A percentile compares a stretch with the other conserved stretches of the same genome.
phyloP scores from a whole-genome alignment of 2,888 invertebrate genomes.

The Zootermopsis nevadensis region DNA sequence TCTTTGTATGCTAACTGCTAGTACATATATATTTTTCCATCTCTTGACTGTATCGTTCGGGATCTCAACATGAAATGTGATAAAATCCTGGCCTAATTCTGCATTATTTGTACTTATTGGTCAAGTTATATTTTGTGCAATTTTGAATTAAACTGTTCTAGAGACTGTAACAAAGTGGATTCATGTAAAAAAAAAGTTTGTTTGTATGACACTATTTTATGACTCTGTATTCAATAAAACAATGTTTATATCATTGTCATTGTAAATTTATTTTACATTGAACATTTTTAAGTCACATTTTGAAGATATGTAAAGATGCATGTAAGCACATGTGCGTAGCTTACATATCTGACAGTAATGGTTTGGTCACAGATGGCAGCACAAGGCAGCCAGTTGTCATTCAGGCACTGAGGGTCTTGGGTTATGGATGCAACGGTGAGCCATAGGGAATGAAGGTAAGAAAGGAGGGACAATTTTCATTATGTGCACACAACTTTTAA shows the following conservation, averaged over 20 bases:
- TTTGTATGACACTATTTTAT: not conserved
- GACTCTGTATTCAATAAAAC: not conserved
- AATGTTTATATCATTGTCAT: not conserved
- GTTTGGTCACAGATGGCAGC: no score
- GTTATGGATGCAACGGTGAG: no score
- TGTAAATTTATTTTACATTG: not conserved
- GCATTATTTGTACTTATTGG: slow-evolving; percentile 10
- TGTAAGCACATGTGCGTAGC: no score
- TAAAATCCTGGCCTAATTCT: not conserved
- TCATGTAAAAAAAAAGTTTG: not conserved
- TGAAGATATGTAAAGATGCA: no score
- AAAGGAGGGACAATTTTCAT: no score
- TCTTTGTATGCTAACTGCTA: no score
- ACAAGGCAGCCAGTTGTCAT: no score
- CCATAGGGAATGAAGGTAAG: no score
- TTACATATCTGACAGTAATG: no score
- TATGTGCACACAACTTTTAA: no score
- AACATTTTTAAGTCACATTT: no score
- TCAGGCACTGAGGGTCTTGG: no score
- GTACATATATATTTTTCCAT: not conserved
- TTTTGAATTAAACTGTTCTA: not conserved
- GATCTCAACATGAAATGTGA: slow-evolving; percentile 6
- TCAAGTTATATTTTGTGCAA: slow-evolving; percentile 9
- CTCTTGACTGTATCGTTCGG: not conserved
- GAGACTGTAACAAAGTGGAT: not conserved